Percentiles rank a stretch among this genome's conserved stretches.
phyloP scores from a whole-genome alignment of 2,113 vertebrate species.

The Paralichthys olivaceus region DNA sequence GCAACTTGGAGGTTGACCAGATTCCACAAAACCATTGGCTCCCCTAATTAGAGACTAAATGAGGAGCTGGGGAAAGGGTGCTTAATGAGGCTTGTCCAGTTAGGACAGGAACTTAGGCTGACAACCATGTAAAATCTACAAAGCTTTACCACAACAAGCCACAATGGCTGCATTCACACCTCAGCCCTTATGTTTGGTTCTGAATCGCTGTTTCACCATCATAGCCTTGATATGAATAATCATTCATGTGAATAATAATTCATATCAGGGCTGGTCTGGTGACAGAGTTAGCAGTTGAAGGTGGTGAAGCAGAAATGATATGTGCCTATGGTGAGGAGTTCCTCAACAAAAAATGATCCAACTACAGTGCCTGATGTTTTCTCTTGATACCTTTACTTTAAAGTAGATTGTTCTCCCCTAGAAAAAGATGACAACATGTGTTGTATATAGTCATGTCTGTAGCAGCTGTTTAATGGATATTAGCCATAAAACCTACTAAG shows the following conservation, averaged over 20 bases:
- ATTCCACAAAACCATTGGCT: constrained; percentile 52
- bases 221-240: neutral
- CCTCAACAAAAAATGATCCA: neutral
- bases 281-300: neutral
- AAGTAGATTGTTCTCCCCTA: neutral
- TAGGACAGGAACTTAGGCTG: constrained; percentile 51
- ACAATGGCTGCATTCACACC: constrained; percentile 16
- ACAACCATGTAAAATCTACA: constrained; percentile 36
- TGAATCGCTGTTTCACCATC: neutral
- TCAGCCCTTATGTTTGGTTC: neutral
- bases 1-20: constrained; percentile 64
- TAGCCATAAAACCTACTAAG: too few species aligned
- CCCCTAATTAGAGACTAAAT: constrained; percentile 69
- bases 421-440: too few species aligned
- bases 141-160: constrained; percentile 22
- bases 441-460: too few species aligned
- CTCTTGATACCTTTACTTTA: neutral
- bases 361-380: neutral
- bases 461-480: too few species aligned
- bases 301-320: neutral
- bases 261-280: neutral
- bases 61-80: constrained; percentile 60
- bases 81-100: constrained; percentile 71
- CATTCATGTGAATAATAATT: neutral
- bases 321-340: neutral